Evolutionary conservation across 35 echinoderm and acorn worm species (phyloP), one percentile per base, ranked within the genome.

Genomic region (Stichopus chloronotus): DNA sequence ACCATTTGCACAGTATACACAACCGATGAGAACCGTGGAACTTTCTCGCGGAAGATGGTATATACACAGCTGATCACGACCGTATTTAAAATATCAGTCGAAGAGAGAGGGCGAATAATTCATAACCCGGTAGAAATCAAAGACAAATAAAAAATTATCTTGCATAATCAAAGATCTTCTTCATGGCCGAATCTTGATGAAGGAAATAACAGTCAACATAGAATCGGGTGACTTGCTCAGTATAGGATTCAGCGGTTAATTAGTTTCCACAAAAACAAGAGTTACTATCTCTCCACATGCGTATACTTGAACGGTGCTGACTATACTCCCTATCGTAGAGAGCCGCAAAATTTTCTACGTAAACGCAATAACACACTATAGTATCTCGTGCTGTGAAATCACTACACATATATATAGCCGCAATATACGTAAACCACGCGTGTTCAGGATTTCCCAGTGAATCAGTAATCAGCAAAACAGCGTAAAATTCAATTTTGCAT

Each of bases 401-500:
- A 74, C 69, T 65, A 65, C 9, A 19, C 19, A 65, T 65, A 65
- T 63, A 72, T 74, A 0, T 74, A 16, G 17, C 6, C n/a, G 69
- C 69, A n/a, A 74, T 43, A 21, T 19, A 85, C 82, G 82, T 85
- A 85, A 85, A 85, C 55, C 82, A 58, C 82, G 80, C 80, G 80
- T 83, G 80, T 55, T 58, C 21, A 21, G 54, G 82, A n/a, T 58
- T 25, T 58, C 30, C 30, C 17, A 22, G 55, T 85, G 82, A 56
- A 85, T 85, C 56, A 20, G 82, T 85, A 85, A 85, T 85, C 82
- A 85, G 82, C 55, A 85, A 85, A 10, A 53, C 52, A 58, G n/a
- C 82, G 58, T 84, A 56, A 12, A 17, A 85, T 85, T 85, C 82
- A 85, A 85, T 85, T 85, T 85, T 85, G 82, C 82, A 85, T 85